These are phyloP conservation scores for Schizopygopsis malacanthus DNA, from an alignment of 2,797 vertebrate genomes.

Conservation along the genomic window DNA sequence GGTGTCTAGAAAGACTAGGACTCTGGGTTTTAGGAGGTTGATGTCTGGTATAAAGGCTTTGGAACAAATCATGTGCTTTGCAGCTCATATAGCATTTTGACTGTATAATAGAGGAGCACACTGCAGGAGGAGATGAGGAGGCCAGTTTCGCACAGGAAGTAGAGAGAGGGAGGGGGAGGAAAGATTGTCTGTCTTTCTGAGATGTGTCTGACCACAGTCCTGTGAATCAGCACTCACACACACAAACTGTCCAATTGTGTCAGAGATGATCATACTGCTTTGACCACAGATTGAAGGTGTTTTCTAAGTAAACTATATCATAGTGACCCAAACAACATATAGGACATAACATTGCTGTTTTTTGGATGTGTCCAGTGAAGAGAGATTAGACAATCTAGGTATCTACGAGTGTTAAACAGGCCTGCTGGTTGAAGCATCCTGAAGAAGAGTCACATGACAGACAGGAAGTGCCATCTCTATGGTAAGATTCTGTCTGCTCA, in stretches of 20 bases:
- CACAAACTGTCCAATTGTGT: background rate
- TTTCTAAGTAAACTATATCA: conserved; percentile 1
- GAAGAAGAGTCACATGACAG: conserved; percentile 24
- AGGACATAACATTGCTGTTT: conserved; percentile 1
- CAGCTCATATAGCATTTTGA: background rate
- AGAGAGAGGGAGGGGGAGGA: conserved; percentile 17
- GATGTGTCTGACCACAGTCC: conserved; percentile 49
- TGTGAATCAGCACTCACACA: conserved; percentile 20
- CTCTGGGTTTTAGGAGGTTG: background rate
- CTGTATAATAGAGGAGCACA: conserved; percentile 6
- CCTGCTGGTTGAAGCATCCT: background rate
- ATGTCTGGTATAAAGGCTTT: conserved; percentile 8
- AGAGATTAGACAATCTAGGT: background rate
- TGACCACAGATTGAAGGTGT: background rate
- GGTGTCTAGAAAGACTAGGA: background rate
- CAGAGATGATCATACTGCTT: background rate
- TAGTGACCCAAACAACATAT: background rate
- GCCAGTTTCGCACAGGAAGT: conserved; percentile 58
- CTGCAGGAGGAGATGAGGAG: conserved; percentile 43
- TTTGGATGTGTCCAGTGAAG: background rate
- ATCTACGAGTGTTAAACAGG: background rate
- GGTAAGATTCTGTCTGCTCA: conserved; percentile 44
- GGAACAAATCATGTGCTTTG: background rate
- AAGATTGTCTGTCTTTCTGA: conserved; percentile 10
- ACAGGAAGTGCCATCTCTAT: conserved; percentile 19